Evolutionary conservation across 2,888 invertebrate genomes (phyloP).

Genomic region (Pelosia muscerda): DNA sequence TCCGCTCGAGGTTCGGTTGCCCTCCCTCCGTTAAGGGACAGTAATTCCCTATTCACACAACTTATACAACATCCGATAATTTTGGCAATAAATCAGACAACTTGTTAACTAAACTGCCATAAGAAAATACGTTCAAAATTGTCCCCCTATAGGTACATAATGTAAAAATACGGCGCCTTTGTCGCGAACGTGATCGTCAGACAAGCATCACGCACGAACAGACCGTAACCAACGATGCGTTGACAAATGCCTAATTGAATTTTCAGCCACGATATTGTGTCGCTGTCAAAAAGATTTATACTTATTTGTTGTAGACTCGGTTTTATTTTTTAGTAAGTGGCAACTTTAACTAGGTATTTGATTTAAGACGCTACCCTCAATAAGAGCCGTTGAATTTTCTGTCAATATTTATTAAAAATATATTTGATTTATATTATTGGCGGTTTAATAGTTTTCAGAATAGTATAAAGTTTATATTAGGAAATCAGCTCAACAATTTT

Average conservation of each 20-base stretch:
- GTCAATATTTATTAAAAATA: neutral
- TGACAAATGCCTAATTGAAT: conserved; percentile 81
- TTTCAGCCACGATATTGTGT: conserved; percentile 72
- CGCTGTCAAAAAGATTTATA: conserved; percentile 68
- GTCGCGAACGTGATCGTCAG: conserved; percentile 62
- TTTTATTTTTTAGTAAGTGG: conserved; percentile 27
- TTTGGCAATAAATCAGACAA: conserved; percentile 59
- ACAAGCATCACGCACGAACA: conserved; percentile 71
- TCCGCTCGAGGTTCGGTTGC: conserved; percentile 20
- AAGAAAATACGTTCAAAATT: conserved; percentile 42
- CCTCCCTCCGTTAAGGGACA: conserved; percentile 33
- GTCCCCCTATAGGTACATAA: conserved; percentile 55
- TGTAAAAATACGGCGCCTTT: conserved; percentile 67
- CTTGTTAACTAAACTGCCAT: conserved; percentile 51
- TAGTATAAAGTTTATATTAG: no score
- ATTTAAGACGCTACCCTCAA: conserved; percentile 16
- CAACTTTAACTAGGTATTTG: conserved; percentile 14
- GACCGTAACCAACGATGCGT: conserved; percentile 68
- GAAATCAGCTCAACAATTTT: no score
- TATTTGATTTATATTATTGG: no score
- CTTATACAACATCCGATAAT: conserved; percentile 45
- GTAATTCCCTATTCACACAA: conserved; percentile 46
- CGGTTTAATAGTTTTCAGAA: no score
- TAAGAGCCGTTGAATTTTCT: neutral
- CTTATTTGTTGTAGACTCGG: conserved; percentile 42